Evolutionary conservation across 1,140 invertebrate species (phyloP).

Genomic region (Drosophila hydei): DNA sequence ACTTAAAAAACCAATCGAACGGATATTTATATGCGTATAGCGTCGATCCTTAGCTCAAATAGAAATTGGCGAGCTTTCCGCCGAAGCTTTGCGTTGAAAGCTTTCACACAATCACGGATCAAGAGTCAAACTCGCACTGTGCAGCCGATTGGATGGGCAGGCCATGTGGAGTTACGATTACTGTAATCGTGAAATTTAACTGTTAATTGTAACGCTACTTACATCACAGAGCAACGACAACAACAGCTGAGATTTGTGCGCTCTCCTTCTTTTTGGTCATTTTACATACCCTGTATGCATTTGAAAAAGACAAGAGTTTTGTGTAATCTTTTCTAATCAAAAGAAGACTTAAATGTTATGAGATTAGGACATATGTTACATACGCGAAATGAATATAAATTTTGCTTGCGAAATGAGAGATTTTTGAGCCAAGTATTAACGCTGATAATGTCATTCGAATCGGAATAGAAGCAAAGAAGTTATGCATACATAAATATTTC

Average conservation of each 20-base stretch:
- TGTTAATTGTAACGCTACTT: constrained; percentile 24
- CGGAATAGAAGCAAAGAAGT: no score
- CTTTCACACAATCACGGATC: constrained; percentile 20
- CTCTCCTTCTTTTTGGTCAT: constrained; percentile 20
- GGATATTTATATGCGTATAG: background rate
- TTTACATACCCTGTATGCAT: no score
- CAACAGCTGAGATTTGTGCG: constrained; percentile 7
- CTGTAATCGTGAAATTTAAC: constrained; percentile 14
- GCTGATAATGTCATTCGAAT: no score
- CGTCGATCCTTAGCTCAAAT: background rate
- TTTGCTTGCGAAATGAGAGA: no score
- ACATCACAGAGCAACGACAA: constrained; percentile 21
- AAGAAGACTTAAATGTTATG: no score
- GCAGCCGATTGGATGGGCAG: background rate
- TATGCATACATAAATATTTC: background rate
- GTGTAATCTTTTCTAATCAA: no score
- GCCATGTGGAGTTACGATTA: constrained; percentile 14
- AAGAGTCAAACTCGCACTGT: constrained; percentile 30
- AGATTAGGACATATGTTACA: no score
- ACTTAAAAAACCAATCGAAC: no score
- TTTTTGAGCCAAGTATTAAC: no score
- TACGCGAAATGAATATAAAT: no score
- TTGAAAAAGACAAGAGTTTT: no score
- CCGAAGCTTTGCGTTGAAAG: constrained; percentile 15
- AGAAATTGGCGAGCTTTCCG: background rate